Conservation (phyloP, 2,113 vertebrate species). For the Nothobranchius kuhntae region DNA sequence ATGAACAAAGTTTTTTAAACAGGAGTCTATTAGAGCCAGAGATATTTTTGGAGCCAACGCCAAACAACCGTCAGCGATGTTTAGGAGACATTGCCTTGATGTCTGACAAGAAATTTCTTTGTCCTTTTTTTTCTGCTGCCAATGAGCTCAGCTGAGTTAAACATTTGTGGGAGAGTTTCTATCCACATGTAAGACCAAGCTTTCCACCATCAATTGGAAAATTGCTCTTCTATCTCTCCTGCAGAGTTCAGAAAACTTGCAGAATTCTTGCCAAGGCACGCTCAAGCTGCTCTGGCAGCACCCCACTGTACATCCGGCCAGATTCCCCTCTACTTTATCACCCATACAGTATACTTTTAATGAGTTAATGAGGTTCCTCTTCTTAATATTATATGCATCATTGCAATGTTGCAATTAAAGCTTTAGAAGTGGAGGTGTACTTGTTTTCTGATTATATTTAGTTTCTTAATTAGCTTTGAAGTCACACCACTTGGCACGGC, state of each 20-base stretch:
- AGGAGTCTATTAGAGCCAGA: not conserved
- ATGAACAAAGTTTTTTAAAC: not conserved
- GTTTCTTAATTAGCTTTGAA: conserved; percentile 47
- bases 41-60: not conserved
- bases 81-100: not conserved
- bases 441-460: conserved; percentile 19
- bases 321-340: not conserved
- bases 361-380: not conserved
- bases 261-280: not conserved
- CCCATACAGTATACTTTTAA: not conserved
- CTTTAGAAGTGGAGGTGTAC: conserved; percentile 4
- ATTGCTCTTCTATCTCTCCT: not conserved
- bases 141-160: not conserved
- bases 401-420: conserved; percentile 8
- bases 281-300: not conserved
- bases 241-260: conserved; percentile 1
- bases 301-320: not conserved
- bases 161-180: not conserved
- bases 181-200: not conserved
- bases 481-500: conserved; percentile 13
- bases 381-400: not conserved
- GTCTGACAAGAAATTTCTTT: conserved; percentile 1
- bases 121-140: not conserved
- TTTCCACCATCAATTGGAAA: not conserved
- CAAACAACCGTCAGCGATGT: not conserved